Evolutionary conservation across 2,797 vertebrate species (phyloP).

Genomic region (Silurus lanzhouensis): DNA sequence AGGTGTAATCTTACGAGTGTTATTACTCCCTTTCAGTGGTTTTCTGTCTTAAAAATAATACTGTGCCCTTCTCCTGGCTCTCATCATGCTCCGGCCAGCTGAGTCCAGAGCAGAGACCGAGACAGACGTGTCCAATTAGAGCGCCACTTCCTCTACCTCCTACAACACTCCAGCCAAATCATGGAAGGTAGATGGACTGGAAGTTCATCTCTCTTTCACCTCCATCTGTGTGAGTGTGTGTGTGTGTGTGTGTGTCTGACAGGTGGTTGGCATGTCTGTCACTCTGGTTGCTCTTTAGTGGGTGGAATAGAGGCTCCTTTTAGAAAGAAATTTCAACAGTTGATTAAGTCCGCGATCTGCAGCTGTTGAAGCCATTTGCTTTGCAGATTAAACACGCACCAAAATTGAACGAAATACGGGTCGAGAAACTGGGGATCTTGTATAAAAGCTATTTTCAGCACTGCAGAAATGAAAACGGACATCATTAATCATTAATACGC

Average conservation of each 20-base stretch:
- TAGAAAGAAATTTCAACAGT: constrained; percentile 58
- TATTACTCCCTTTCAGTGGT: constrained; percentile 48
- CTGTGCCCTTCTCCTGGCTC: constrained; percentile 34
- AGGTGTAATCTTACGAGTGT: constrained; percentile 50
- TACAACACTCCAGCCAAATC: constrained; percentile 38
- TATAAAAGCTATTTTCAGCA: not conserved
- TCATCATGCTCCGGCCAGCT: constrained; percentile 51
- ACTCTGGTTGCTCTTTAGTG: constrained; percentile 34
- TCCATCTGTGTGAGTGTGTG: not conserved
- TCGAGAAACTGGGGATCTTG: not conserved
- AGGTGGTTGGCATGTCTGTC: constrained; percentile 44
- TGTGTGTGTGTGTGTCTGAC: constrained; percentile 36
- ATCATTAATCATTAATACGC: constrained; percentile 3
- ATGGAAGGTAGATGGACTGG: constrained; percentile 22
- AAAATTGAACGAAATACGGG: constrained; percentile 8
- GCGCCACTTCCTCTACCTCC: constrained; percentile 33
- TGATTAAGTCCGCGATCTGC: constrained; percentile 54
- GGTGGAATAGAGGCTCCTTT: constrained; percentile 34
- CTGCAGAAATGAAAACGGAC: not conserved
- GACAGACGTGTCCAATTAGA: constrained; percentile 60
- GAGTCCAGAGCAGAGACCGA: constrained; percentile 46
- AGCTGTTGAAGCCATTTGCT: constrained; percentile 55
- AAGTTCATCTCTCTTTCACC: constrained; percentile 39
- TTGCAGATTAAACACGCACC: constrained; percentile 55
- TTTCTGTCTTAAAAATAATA: constrained; percentile 44